Base-by-base conservation (phyloP, 1,140 invertebrate species). In the Notospermus geniculatus region DNA sequence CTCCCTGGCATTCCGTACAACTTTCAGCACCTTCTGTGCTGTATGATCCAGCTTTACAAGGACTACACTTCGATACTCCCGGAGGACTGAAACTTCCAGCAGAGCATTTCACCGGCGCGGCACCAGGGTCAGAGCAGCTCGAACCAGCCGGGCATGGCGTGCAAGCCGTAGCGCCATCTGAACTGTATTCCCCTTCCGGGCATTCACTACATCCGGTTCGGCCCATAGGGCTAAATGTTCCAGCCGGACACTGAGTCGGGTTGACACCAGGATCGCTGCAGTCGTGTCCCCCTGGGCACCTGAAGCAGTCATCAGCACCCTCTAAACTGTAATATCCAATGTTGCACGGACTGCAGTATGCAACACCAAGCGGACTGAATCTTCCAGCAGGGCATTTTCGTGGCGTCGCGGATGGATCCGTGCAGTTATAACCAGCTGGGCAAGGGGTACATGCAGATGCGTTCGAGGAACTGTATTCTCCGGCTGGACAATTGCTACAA, bases 231-330 rank as follows among this genome's bases (percentile, higher is more conserved):
- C 50, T 50, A 32, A 59, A 66, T n/a, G 56, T 60, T 13, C 65
- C 67, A 25, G 60, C 66, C 32, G 57, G 55, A 39, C 64, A 67
- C 30, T 59, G 50, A 30, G 57, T 41, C 25, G 64, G 64, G n/a
- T 41, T 57, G n/a, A n/a, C 32, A 11, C n/a, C 22, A 22, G 56
- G 56, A 45, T 41, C 32, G 4, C 2, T 41, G 1, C 19, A 19
- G 65, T 41, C 13, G 59, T 62, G 30, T 64, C 67, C 69, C 19
- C 45, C 28, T 11, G 50, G 43, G 64, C 71, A 73, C 13, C 50
- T 25, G 1, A 57, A 57, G 59, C 69, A 73, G 13, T n/a, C 30
- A 23, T 25, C 45, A 0, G 54, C 50, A 23, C 65, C 65, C 23
- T 36, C 53, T 28, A 25, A 5, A 59, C 64, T 64, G 58, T 64